A percentile compares a stretch with the other conserved stretches of the same genome.
phyloP scores from a whole-genome alignment of 2,888 invertebrate species.

The Homarus gammarus region DNA sequence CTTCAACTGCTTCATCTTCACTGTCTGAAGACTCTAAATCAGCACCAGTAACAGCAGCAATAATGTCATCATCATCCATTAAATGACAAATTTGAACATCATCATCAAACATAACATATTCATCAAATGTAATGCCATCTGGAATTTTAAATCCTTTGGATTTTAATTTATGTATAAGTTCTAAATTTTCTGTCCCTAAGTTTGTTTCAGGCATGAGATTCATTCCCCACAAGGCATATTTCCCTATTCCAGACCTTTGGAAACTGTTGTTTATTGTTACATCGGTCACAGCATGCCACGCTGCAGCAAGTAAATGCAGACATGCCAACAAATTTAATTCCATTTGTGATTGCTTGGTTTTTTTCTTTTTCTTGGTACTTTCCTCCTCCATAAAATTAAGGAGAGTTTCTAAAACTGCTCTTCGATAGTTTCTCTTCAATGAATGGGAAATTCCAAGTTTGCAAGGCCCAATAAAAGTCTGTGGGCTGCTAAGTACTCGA shows the following conservation, averaged over 20 bases:
- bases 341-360: slow-evolving; percentile 21
- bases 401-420: slow-evolving; percentile 65
- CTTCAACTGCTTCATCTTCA: slow-evolving; percentile 56
- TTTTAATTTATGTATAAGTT: slow-evolving; percentile 70
- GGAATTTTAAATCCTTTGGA: slow-evolving; percentile 70
- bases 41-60: slow-evolving; percentile 69
- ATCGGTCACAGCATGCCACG: slow-evolving; percentile 72
- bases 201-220: slow-evolving; percentile 65
- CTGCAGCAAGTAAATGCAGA: slow-evolving; percentile 66
- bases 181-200: slow-evolving; percentile 73
- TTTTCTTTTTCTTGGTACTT: slow-evolving; percentile 53
- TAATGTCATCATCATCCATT: slow-evolving; percentile 75
- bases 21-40: slow-evolving; percentile 73
- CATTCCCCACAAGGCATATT: slow-evolving; percentile 72
- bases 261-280: slow-evolving; percentile 71
- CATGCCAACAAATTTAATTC: slow-evolving; percentile 60
- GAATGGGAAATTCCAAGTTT: slow-evolving; percentile 71
- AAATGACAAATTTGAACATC: slow-evolving; percentile 73
- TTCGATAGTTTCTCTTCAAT: slow-evolving; percentile 71
- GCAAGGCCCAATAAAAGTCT: slow-evolving; percentile 64
- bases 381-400: slow-evolving; percentile 67
- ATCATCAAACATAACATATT: slow-evolving; percentile 73
- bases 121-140: slow-evolving; percentile 68
- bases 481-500: slow-evolving; percentile 56
- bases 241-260: slow-evolving; percentile 67